These are phyloP conservation scores for Pogonophryne albipinna DNA, from an alignment of 2,797 vertebrate species.

Conservation along the genomic window DNA sequence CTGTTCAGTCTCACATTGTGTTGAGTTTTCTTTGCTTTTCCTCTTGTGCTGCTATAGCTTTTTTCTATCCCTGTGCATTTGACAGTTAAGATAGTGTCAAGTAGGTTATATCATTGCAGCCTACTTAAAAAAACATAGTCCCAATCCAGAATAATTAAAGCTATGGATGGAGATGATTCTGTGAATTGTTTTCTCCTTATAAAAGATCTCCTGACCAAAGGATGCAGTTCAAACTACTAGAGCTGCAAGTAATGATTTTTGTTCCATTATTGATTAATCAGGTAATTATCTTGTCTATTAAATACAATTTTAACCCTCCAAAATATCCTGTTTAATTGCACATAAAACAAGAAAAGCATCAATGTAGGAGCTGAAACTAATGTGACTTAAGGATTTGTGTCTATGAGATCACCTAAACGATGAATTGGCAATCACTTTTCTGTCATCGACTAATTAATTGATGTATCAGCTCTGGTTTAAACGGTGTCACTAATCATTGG, in stretches of 20 bases:
- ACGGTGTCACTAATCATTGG: conserved; percentile 43
- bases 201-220: conserved; percentile 21
- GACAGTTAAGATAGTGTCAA: neutral
- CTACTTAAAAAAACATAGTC: neutral
- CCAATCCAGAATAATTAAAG: neutral
- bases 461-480: neutral
- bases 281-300: neutral
- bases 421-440: neutral
- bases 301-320: too few relatives aligned
- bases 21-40: neutral
- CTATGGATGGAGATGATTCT: neutral
- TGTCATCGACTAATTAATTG: neutral
- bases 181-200: conserved; percentile 22
- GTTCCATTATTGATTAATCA: neutral
- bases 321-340: neutral
- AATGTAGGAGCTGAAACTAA: neutral
- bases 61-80: neutral
- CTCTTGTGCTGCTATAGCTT: neutral
- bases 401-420: accelerated
- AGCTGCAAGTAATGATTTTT: neutral
- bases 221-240: conserved; percentile 27
- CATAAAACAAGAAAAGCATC: neutral
- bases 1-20: conserved; percentile 9
- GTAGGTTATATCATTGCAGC: neutral
- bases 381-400: too few relatives aligned